Base-by-base conservation (phyloP, 2,797 vertebrate genomes). In the Pantherophis alleghaniensis region DNA sequence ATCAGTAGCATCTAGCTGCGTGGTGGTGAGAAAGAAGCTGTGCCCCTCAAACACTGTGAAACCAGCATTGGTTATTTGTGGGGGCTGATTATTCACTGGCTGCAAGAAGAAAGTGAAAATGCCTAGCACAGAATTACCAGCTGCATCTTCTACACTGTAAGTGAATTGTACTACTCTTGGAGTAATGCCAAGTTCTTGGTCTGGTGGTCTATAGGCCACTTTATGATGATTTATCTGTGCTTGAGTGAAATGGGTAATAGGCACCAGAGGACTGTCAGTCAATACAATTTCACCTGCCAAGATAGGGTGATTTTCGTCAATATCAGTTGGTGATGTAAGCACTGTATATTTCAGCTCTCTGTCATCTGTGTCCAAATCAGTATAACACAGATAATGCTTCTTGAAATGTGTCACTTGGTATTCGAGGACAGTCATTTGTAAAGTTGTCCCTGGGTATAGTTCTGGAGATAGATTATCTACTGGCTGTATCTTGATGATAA, bases 181-280 rank as follows among this genome's bases (percentile, higher is more conserved):
- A 88, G 97, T 97, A 94, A 99, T 98, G 86, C 98, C 98, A 69
- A 98, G 96, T 94, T 98, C 98, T 95, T 98, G 98, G 95, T 98
- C 97, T 2, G 98, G 98, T 59, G 98, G 98, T 94, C 96, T 98
- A 96, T 98, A 99, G 18, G 98, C 98, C 91, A 99, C 97, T 97
- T 98, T 99, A 96, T 98, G 98, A 95, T 99, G 98, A 96, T 99
- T 99, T 92, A 99, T 96, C 94, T 99, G 98, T 88, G 98, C 98
- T 97, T 99, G 98, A 79, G 98, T 99, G 96, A 99, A 99, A 95
- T 97, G 97, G 47, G 91, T 97, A 91, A 99, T 96, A 93, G 97
- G 93, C 1, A 69, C 97, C 74, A 98, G 96, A 61, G 98, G 98
- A 10, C 94, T 98, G 93, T 99, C 98, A 28, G 98, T 98, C 92